These are phyloP conservation scores for Polymixis flavicincta DNA, from an alignment of 2,888 invertebrate species.

Conservation along the genomic window DNA sequence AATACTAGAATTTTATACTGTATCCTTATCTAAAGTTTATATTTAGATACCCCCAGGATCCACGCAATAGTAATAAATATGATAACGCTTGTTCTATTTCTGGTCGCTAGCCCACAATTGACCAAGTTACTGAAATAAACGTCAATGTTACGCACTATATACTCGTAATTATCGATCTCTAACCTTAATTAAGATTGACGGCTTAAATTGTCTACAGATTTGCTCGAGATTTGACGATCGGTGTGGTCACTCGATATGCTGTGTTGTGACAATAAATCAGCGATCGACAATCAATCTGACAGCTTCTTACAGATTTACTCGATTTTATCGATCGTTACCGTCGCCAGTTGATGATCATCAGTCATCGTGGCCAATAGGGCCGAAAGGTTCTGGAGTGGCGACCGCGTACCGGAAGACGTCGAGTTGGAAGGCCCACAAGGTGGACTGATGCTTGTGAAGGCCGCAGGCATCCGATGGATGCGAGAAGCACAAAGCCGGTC, in stretches of 20 bases:
- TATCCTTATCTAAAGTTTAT: constrained; percentile 17
- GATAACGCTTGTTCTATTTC: constrained; percentile 52
- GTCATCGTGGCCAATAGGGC: neutral
- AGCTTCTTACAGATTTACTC: neutral
- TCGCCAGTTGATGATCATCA: neutral
- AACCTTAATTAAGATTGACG: constrained; percentile 30
- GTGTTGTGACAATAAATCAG: neutral
- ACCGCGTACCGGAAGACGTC: too few species aligned
- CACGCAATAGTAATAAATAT: constrained; percentile 33
- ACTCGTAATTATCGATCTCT: constrained; percentile 27
- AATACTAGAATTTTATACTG: constrained; percentile 1
- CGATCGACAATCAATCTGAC: neutral
- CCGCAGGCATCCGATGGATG: too few species aligned
- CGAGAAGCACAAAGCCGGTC: too few species aligned
- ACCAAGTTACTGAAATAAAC: constrained; percentile 48
- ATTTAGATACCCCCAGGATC: constrained; percentile 25
- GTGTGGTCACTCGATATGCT: neutral
- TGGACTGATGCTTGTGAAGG: too few species aligned
- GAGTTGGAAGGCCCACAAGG: too few species aligned
- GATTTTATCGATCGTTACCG: neutral
- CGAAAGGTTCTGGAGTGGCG: too few species aligned
- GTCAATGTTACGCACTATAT: constrained; percentile 36
- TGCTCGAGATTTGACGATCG: neutral
- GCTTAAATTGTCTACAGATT: neutral
- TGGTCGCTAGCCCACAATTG: constrained; percentile 31